Base-by-base conservation (phyloP, 2,888 invertebrate species). In the Palloptera scutellata region DNA sequence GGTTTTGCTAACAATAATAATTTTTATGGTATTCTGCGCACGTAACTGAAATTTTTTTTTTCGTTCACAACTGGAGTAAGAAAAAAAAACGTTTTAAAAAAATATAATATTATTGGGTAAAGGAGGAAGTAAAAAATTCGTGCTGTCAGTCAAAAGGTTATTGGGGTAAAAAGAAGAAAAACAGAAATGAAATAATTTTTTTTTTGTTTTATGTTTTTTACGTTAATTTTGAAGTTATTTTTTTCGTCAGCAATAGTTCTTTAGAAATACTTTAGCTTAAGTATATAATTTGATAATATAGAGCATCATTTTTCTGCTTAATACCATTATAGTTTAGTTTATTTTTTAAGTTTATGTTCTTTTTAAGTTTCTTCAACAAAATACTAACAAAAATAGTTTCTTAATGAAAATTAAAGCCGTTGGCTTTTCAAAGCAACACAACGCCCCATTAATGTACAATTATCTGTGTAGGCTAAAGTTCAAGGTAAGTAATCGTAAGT, bases 141-240 rank as follows among this genome's bases (percentile, higher is more conserved):
- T 48, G 52, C 55, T 43, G 60, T 66, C 61, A 30, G 61, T 66
- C 66, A 66, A 59, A 42, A 59, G 65, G 63, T 67, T 53, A 62
- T 42, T 48, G 61, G 61, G 53, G 48, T 61, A 61, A 30, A 17
- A 48, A 48, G n/a, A 43, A 17, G 30, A 30, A 30, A 30, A 30
- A 30, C 6, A 30, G 6, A 30, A 30, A 30, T 30, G 2, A 30
- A 30, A 30, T 30, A 30, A 30, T 4, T 30, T 30, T 30, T 30
- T 30, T 30, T 30, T 6, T 2, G 30, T 30, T 30, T n/a, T n/a
- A n/a, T n/a, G n/a, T n/a, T n/a, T n/a, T 30, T 30, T 30, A 30
- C 2, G 2, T 30, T 30, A 30, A 30, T 30, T 30, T 30, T 30
- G 6, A 30, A 30, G 30, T 30, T 30, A 4, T 2, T 30, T 30